Conservation (phyloP, 2,113 vertebrate genomes). For the Poeciliopsis prolifica region DNA sequence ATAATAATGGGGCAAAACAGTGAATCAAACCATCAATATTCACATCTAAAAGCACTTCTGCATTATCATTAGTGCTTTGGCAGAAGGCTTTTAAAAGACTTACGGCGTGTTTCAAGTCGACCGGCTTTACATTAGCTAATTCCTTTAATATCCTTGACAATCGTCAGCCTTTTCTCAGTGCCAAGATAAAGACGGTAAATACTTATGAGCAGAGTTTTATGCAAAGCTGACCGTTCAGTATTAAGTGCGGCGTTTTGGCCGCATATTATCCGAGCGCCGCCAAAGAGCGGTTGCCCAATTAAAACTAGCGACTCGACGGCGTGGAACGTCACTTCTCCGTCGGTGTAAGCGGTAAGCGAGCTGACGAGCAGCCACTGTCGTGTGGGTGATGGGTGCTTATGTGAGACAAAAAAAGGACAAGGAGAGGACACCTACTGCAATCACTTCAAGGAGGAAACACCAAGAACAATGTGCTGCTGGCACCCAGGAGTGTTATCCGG, state of each 20-base stretch:
- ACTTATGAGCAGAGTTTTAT: conserved; percentile 6
- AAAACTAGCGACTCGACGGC: conserved; percentile 54
- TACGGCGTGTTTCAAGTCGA: conserved; percentile 11
- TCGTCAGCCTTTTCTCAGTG: background rate
- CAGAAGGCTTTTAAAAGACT: conserved; percentile 3
- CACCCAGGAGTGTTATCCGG: conserved; percentile 43
- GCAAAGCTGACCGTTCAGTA: conserved; percentile 27
- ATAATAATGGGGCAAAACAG: conserved; percentile 44
- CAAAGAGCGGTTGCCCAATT: conserved; percentile 61
- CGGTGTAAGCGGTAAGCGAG: conserved; percentile 29
- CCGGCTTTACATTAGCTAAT: background rate
- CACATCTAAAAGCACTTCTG: conserved; percentile 12
- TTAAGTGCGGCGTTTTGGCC: conserved; percentile 45
- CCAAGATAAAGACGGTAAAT: conserved; percentile 10
- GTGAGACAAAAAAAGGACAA: conserved; percentile 55
- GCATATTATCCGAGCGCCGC: conserved; percentile 17
- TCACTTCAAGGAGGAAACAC: conserved; percentile 26
- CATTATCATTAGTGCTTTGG: conserved; percentile 23
- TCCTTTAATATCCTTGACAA: conserved; percentile 2
- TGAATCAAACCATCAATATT: conserved; percentile 50
- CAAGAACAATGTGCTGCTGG: conserved; percentile 42
- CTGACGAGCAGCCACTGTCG: conserved; percentile 56
- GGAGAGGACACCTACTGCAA: conserved; percentile 35
- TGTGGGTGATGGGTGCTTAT: conserved; percentile 59
- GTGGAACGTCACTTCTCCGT: conserved; percentile 51